Conservation (phyloP, 2,113 vertebrate species). For the Arenaria interpres region DNA sequence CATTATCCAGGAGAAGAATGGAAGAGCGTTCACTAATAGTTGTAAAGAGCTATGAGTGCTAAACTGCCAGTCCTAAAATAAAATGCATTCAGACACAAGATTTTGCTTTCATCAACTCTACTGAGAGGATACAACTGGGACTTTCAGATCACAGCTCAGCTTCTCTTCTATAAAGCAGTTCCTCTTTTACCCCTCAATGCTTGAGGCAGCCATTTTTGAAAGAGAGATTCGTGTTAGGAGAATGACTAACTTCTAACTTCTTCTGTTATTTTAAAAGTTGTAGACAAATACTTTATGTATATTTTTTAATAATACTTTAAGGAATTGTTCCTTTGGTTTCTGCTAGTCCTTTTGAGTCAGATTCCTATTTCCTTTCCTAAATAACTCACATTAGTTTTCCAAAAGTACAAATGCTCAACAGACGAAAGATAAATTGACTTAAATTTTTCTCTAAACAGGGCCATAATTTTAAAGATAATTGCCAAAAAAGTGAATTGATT, state of each 20-base stretch:
- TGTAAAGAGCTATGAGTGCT: background rate
- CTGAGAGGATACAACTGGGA: background rate
- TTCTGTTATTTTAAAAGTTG: slow-evolving; percentile 39
- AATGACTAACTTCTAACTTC: background rate
- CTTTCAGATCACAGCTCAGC: background rate
- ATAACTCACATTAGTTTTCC: background rate
- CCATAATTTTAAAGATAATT: background rate
- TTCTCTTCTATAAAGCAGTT: background rate
- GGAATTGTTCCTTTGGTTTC: slow-evolving; percentile 41
- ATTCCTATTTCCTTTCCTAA: background rate
- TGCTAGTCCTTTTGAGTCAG: background rate
- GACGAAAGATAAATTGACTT: background rate
- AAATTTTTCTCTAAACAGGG: background rate
- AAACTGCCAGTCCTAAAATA: background rate
- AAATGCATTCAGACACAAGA: background rate
- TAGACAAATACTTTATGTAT: background rate
- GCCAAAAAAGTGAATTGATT: background rate
- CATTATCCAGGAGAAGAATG: background rate
- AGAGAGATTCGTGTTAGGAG: background rate
- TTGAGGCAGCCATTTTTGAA: background rate
- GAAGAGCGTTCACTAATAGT: background rate
- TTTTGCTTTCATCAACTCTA: background rate
- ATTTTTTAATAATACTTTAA: slow-evolving; percentile 12
- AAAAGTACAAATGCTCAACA: background rate
- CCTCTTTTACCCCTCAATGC: background rate